These are phyloP conservation scores for Tolmerus cingulatus DNA, from an alignment of 2,888 invertebrate genomes.

Conservation along the genomic window DNA sequence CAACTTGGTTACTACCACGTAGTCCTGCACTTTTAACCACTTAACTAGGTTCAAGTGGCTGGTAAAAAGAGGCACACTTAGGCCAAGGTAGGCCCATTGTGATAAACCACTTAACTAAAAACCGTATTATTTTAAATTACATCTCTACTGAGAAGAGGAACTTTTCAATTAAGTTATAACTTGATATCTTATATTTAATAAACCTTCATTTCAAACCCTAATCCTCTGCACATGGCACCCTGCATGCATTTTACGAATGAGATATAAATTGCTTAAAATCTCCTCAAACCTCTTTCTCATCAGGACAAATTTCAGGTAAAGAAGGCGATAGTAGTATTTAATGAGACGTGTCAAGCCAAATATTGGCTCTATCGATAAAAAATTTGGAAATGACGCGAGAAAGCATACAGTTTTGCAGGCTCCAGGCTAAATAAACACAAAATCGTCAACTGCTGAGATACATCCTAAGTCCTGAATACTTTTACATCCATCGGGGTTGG, in stretches of 20 bases:
- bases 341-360: conserved; percentile 9
- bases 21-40: no score
- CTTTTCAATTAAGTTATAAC: neutral
- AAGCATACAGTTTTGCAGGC: conserved; percentile 1
- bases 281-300: neutral
- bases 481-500: neutral
- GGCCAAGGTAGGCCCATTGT: no score
- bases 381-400: conserved; percentile 8
- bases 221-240: neutral
- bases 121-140: no score
- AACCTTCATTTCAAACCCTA: neutral
- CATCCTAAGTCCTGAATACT: neutral
- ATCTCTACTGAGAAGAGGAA: no score
- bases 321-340: neutral
- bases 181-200: neutral
- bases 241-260: neutral
- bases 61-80: no score
- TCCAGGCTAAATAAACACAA: conserved; percentile 1
- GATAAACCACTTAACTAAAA: no score
- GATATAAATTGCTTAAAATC: neutral
- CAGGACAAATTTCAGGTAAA: neutral
- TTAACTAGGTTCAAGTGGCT: no score
- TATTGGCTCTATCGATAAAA: conserved; percentile 2
- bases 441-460: conserved; percentile 1
- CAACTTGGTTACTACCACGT: no score